Base-by-base conservation (phyloP, 2,888 invertebrate genomes). In the Lottia scabra region DNA sequence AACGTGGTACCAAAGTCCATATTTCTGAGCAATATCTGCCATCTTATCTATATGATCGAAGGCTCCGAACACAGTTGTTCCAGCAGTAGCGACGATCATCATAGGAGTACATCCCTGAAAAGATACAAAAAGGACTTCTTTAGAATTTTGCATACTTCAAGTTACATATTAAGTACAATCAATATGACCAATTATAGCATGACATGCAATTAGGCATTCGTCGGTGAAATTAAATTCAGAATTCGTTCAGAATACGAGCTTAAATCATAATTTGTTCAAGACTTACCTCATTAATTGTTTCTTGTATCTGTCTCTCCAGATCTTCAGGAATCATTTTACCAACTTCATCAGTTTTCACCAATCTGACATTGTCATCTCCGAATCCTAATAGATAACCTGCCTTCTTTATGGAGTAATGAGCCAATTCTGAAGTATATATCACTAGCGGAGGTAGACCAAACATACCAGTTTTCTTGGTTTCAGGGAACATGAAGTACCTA, bases 361-460 rank as follows among this genome's bases (percentile, higher is more conserved):
- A 89, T 74, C 94, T 92, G 15, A 97, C 96, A 89, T 96, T 96
- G 76, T 95, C 93, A 48, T 93, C 92, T 0, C 98, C 97, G 48
- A 97, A 92, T 0, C 97, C 97, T 90, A 96, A 93, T 84, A 96
- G 94, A 0, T 95, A 93, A 0, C 96, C 94, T 85, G 97, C 91
- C 87, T 96, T 96, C 84, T 94, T 93, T 23, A 96, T 93, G 0
- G 97, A 97, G 87, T 97, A 97, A 89, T 97, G 97, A 6, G 87
- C 97, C 92, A 97, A 96, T 87, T 95, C 95, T 0, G 97, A 98
- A 10, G 99, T 99, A 91, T 95, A 99, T 94, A 98, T 96, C 83
- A 97, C 96, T 81, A 99, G 92, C 81, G 96, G 95, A n/a, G 94
- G 94, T 80, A 96, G 92, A 76, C 94, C 93, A 80, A 93, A 92